Percentiles rank a stretch among this genome's conserved stretches.
These are phyloP conservation scores for Rhinichthys klamathensis DNA, from an alignment of 2,113 vertebrate species.

Conservation along the genomic window DNA sequence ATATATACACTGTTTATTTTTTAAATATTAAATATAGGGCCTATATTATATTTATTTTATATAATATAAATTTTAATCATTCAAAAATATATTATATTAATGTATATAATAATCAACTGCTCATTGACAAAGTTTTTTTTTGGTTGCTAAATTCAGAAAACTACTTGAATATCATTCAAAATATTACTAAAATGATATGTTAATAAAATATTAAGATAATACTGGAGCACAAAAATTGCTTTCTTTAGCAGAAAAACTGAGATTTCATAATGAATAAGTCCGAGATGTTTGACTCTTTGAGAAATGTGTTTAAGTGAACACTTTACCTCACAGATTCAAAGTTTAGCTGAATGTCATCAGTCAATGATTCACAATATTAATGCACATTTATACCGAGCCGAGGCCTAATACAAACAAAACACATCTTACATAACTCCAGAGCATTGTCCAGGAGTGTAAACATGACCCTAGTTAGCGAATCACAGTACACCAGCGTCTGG, in stretches of 20 bases:
- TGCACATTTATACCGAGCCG: background rate
- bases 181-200: background rate
- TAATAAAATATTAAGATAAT: background rate
- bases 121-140: too few relatives aligned
- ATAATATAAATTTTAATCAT: too few relatives aligned
- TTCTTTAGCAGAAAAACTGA: background rate
- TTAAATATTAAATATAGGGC: too few relatives aligned
- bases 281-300: background rate
- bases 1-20: too few relatives aligned
- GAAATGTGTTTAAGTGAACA: background rate
- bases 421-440: background rate
- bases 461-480: background rate
- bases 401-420: background rate
- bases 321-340: background rate
- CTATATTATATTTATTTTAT: too few relatives aligned
- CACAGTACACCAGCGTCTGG: background rate
- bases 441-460: background rate
- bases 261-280: background rate
- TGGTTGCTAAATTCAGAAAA: too few relatives aligned
- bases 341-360: background rate
- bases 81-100: too few relatives aligned
- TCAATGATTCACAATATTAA: slow-evolving; percentile 6
- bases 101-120: too few relatives aligned
- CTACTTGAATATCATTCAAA: background rate
- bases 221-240: background rate